These are phyloP conservation scores for Strigamia transsilvanica DNA, from an alignment of 2,888 invertebrate genomes.

Conservation along the genomic window DNA sequence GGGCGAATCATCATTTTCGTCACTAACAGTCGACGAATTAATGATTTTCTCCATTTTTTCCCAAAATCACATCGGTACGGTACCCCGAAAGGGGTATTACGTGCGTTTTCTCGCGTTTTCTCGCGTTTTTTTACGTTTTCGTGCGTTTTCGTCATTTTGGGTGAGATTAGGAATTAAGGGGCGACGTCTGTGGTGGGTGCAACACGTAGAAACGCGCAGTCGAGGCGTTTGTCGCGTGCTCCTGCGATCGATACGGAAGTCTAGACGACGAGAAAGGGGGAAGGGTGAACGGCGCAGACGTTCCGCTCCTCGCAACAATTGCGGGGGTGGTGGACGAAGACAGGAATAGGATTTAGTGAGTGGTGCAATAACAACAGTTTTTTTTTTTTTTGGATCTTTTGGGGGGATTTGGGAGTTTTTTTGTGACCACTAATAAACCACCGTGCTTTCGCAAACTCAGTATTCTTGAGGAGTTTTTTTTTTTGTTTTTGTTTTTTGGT, in stretches of 20 bases:
- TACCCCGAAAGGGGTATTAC: too few relatives aligned
- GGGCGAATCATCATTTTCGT: too few relatives aligned
- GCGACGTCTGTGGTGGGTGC: conserved; percentile 12
- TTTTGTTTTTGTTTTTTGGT: too few relatives aligned
- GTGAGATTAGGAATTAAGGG: not conserved
- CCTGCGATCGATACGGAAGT: not conserved
- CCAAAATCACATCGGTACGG: too few relatives aligned
- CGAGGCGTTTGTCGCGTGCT: conserved; percentile 20
- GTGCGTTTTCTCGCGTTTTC: too few relatives aligned
- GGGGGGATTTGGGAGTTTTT: too few relatives aligned
- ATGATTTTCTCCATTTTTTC: too few relatives aligned
- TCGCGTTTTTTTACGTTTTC: not conserved
- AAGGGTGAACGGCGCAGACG: conserved; percentile 20
- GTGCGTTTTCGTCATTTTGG: not conserved
- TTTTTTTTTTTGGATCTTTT: too few relatives aligned
- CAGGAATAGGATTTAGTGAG: conserved; percentile 12
- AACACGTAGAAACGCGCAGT: conserved; percentile 20
- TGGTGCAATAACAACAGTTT: not conserved
- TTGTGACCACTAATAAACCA: too few relatives aligned
- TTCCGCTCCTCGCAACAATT: not conserved
- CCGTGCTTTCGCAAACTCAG: too few relatives aligned
- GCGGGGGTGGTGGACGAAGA: conserved; percentile 4
- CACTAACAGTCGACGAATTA: too few relatives aligned
- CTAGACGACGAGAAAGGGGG: conserved; percentile 20
- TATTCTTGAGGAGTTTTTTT: too few relatives aligned